Evolutionary conservation across 2,888 invertebrate species (phyloP).

Genomic region (Pterobdella sp.): DNA sequence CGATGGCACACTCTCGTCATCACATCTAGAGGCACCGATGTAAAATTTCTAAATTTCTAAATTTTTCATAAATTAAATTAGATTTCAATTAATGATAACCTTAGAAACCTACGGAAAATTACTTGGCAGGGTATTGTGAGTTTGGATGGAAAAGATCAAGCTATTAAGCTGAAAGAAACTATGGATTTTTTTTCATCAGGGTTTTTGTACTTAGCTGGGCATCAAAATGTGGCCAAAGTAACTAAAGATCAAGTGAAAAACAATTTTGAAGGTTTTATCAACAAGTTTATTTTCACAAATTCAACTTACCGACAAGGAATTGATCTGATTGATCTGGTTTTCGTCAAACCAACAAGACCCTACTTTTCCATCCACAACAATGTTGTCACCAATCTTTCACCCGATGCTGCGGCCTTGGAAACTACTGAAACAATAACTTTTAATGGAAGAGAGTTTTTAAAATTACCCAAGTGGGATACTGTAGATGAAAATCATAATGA

Average conservation of each 20-base stretch:
- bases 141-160: slow-evolving; percentile 20
- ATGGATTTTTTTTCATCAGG: slow-evolving; percentile 9
- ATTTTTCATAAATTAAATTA: not conserved
- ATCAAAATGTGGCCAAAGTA: not conserved
- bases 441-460: not conserved
- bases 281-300: slow-evolving; percentile 31
- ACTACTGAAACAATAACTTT: slow-evolving; percentile 24
- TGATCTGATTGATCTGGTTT: slow-evolving; percentile 35
- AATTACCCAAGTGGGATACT: slow-evolving; percentile 17
- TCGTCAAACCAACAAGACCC: slow-evolving; percentile 34
- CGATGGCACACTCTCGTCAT: slow-evolving; percentile 29
- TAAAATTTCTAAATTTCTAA: not conserved
- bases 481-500: not conserved
- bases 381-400: slow-evolving; percentile 39
- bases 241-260: slow-evolving; percentile 29
- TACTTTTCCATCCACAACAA: slow-evolving; percentile 42
- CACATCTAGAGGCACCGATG: slow-evolving; percentile 21
- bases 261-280: slow-evolving; percentile 31
- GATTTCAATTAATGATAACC: slow-evolving; percentile 20
- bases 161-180: not conserved
- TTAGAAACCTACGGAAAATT: too few relatives aligned
- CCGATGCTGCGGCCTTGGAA: not conserved
- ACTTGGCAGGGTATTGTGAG: slow-evolving; percentile 14
- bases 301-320: slow-evolving; percentile 30
- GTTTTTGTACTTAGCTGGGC: slow-evolving; percentile 20